Conservation (phyloP, 2,113 vertebrate species). For the Microcebus tavaratra region DNA sequence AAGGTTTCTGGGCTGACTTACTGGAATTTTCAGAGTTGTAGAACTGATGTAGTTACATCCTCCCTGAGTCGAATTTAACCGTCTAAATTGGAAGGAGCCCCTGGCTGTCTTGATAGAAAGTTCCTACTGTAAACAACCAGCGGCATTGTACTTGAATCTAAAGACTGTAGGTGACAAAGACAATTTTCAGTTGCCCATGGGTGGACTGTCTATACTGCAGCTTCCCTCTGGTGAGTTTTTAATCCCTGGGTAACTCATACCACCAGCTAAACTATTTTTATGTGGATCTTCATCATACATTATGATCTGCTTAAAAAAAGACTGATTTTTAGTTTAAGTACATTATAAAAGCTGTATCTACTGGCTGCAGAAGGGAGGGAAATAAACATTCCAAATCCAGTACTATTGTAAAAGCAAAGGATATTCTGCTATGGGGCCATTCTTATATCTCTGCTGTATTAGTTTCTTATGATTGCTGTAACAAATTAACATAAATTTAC, state of each 20-base stretch:
- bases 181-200: background rate
- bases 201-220: background rate
- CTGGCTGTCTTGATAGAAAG: slow-evolving; percentile 19
- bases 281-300: background rate
- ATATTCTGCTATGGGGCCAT: background rate
- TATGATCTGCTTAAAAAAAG: background rate
- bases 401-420: background rate
- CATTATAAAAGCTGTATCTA: background rate
- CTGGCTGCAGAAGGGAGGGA: background rate
- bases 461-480: background rate
- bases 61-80: background rate
- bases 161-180: background rate
- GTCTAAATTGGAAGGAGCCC: background rate
- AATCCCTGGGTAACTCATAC: background rate
- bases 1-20: slow-evolving; percentile 21
- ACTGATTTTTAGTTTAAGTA: background rate
- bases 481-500: background rate
- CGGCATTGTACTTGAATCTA: background rate
- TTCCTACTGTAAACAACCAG: background rate
- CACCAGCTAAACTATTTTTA: background rate
- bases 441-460: background rate
- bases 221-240: background rate
- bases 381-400: background rate
- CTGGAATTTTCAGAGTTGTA: slow-evolving; percentile 2
- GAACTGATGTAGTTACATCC: slow-evolving; percentile 20